A percentile compares a stretch with the other conserved stretches of the same genome.
Conservation (phyloP, 2,113 vertebrate genomes). For the Excalfactoria chinensis region DNA sequence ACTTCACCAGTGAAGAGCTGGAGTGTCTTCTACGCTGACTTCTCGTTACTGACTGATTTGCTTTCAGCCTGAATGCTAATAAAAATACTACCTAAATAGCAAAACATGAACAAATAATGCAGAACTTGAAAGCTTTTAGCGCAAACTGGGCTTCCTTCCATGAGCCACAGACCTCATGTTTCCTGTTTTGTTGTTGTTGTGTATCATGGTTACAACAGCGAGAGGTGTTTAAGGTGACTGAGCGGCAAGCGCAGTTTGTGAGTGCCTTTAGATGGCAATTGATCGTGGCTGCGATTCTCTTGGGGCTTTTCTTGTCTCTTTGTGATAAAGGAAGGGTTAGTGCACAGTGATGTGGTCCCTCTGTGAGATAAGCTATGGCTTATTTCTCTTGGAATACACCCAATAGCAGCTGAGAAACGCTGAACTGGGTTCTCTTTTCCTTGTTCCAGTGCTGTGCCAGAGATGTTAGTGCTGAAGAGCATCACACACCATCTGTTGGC, state of each 20-base stretch:
- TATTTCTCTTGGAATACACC: neutral
- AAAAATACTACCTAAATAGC: neutral
- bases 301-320: neutral
- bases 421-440: neutral
- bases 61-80: neutral
- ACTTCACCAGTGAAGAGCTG: neutral
- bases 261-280: neutral
- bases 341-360: neutral
- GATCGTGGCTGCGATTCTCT: neutral
- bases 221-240: neutral
- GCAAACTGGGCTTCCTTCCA: neutral
- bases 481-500: neutral
- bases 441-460: accelerated
- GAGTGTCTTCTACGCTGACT: neutral
- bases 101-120: neutral
- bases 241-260: neutral
- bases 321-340: neutral
- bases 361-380: neutral
- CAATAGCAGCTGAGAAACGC: neutral
- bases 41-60: neutral
- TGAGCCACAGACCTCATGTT: neutral
- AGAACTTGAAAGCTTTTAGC: neutral
- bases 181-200: neutral
- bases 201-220: neutral
- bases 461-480: neutral